These are phyloP conservation scores for Tinamus major DNA, from an alignment of 2,797 vertebrate genomes.

Conservation along the genomic window DNA sequence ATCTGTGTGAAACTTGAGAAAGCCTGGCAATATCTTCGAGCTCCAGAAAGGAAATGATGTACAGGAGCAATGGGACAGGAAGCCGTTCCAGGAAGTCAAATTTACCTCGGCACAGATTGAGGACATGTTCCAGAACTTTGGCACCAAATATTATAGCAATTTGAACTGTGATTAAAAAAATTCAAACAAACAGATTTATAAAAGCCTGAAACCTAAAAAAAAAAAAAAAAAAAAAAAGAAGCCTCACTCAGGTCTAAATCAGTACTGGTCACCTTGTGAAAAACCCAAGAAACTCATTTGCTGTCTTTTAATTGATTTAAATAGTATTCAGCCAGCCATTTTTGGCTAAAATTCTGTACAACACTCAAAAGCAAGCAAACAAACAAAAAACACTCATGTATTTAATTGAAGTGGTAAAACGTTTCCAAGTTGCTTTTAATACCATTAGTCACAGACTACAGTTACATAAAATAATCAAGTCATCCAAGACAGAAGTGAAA, in stretches of 20 bases:
- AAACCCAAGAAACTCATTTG: too few relatives aligned
- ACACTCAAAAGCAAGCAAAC: background rate
- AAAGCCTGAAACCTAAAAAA: background rate
- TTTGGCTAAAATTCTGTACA: background rate
- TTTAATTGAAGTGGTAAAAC: background rate
- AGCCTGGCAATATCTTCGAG: conserved; percentile 86
- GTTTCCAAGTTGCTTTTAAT: background rate
- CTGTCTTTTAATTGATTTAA: background rate
- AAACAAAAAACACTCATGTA: background rate
- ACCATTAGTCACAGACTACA: background rate
- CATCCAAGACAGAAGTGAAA: background rate
- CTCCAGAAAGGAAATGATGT: conserved; percentile 84
- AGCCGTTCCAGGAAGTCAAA: conserved; percentile 87
- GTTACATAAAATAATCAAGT: background rate
- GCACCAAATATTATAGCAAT: conserved; percentile 81
- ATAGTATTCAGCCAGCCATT: background rate
- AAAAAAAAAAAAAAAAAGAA: background rate
- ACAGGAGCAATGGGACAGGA: conserved; percentile 83
- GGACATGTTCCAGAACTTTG: conserved; percentile 80
- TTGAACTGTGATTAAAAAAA: conserved; percentile 77
- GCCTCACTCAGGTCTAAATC: too few relatives aligned
- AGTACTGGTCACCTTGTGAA: too few relatives aligned
- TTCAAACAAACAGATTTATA: conserved; percentile 8
- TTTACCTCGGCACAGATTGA: conserved; percentile 83
- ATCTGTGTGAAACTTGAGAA: conserved; percentile 82